Base-by-base conservation (phyloP, 92 coral and sea anemone species). In the Ricordea florida region DNA sequence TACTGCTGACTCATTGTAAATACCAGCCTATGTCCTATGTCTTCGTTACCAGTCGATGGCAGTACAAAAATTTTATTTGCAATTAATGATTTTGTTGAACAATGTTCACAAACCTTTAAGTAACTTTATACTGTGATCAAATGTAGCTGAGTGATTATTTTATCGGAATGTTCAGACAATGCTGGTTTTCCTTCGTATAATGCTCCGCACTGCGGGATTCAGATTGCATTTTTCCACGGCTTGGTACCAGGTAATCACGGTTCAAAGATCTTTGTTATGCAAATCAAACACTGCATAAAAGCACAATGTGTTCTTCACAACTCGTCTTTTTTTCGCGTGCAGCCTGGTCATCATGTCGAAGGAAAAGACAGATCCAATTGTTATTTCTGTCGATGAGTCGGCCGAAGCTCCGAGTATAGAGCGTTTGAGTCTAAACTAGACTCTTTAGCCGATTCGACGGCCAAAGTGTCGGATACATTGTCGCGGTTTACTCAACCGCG, bases 191-290 rank as follows among this genome's bases (percentile, higher is more conserved):
- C n/a, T n/a, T n/a, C n/a, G n/a, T n/a, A n/a, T n/a, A n/a, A n/a
- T n/a, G n/a, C n/a, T n/a, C n/a, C n/a, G n/a, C n/a, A n/a, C n/a
- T 80, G 49, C 85, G 56, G 78, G 85, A 78, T 78, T 79, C 85
- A 57, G 53, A 52, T 51, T 67, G 85, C 69, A 79, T 67, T 79
- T 22, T 79, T 79, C 45, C 88, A 41, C 34, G 43, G 53, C 72
- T 74, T 29, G 65, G 45, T 61, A 64, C 82, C 83, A 74, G 88
- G 78, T 66, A 70, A 74, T 49, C 70, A 82, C 81, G 88, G 59
- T 71, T 81, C 50, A 71, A 72, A 72, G 80, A 52, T 68, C 87
- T 20, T 73, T 72, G 87, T 81, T 63, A 72, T 62, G 76, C 81
- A 62, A 82, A 82, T 82, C 29, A 76, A 3, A 26, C 4, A 17